Percentiles rank a stretch among this genome's conserved stretches.
phyloP scores from a whole-genome alignment of 2,797 vertebrate species.

The Hyperoplus lanceolatus region DNA sequence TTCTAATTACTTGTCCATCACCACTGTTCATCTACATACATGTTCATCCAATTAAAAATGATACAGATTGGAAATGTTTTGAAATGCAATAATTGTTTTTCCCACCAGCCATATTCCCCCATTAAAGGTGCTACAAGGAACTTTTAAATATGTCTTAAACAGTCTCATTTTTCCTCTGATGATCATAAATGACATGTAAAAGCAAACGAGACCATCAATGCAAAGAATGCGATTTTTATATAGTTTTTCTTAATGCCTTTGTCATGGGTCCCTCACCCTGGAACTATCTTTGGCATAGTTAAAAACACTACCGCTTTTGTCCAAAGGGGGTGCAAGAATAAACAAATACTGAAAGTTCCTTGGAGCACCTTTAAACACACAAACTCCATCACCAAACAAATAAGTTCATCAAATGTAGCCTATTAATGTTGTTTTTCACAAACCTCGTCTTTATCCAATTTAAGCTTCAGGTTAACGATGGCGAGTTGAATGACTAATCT shows the following conservation, averaged over 20 bases:
- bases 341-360: no score
- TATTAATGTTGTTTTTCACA: conserved; percentile 55
- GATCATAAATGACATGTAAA: no score
- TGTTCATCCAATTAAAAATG: neutral
- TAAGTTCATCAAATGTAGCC: conserved; percentile 56
- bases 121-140: no score
- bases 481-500: conserved; percentile 39
- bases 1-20: neutral
- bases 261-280: no score
- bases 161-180: no score
- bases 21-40: neutral
- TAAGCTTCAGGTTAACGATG: conserved; percentile 54
- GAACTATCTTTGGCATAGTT: no score
- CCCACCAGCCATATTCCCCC: neutral
- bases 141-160: no score
- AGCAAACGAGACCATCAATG: no score
- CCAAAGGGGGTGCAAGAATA: no score
- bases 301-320: no score
- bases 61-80: neutral
- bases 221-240: no score
- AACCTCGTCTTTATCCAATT: conserved; percentile 39
- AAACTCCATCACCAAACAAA: conserved; percentile 47
- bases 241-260: no score
- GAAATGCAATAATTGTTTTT: conserved; percentile 24
- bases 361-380: conserved; percentile 28